Conservation (phyloP, 1,140 invertebrate genomes). For the Bombus difficillimus region DNA sequence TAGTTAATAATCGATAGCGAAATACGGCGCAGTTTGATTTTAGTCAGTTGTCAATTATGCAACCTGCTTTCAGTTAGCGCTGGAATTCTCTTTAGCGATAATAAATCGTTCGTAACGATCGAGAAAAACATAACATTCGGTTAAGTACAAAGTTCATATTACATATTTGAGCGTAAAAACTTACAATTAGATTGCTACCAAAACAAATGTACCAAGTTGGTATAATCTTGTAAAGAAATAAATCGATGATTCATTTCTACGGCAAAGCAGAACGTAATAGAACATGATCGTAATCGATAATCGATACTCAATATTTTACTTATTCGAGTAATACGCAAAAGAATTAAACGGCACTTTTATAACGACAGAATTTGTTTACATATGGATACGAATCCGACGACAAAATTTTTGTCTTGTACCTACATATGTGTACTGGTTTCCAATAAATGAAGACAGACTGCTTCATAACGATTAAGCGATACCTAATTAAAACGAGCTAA, state of each 20-base stretch:
- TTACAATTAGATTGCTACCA: neutral
- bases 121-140: neutral
- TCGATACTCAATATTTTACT: no score
- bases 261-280: neutral
- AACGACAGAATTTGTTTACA: neutral
- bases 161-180: neutral
- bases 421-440: neutral
- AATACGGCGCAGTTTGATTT: no score
- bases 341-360: neutral
- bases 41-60: no score
- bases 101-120: neutral
- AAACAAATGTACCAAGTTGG: neutral
- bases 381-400: neutral
- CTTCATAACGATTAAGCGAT: no score
- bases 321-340: no score
- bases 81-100: neutral
- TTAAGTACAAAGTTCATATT: neutral
- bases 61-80: no score
- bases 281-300: neutral
- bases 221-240: neutral
- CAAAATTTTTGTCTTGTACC: neutral
- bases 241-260: neutral
- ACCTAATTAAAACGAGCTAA: no score
- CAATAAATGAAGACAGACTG: neutral
- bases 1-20: neutral